phyloP scores from a whole-genome alignment of 2,797 vertebrate species.

The Remorina albescens region DNA sequence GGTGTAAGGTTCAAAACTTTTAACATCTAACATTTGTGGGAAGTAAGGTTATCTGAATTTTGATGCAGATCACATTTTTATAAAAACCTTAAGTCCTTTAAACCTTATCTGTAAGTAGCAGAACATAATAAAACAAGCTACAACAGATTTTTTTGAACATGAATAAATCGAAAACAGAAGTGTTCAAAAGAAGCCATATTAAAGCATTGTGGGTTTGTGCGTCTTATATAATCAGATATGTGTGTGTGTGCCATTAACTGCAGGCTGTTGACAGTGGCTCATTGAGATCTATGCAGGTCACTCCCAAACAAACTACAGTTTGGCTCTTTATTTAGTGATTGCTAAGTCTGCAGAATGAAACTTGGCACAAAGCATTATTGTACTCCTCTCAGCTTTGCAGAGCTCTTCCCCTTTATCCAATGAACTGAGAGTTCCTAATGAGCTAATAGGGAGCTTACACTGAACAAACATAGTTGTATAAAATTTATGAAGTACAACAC shows the following conservation, averaged over 20 bases:
- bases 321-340: slow-evolving; percentile 54
- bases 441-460: slow-evolving; percentile 53
- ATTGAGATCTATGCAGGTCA: slow-evolving; percentile 45
- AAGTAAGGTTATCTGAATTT: background rate
- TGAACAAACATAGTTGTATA: slow-evolving; percentile 50
- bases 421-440: slow-evolving; percentile 61
- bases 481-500: slow-evolving; percentile 17
- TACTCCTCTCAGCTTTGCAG: slow-evolving; percentile 40
- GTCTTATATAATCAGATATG: slow-evolving; percentile 49
- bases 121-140: background rate
- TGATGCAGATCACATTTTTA: background rate
- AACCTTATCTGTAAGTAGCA: too few relatives aligned
- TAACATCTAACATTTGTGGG: background rate
- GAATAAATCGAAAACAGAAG: background rate
- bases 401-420: slow-evolving; percentile 31
- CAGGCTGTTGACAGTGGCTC: slow-evolving; percentile 42
- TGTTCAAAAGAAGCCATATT: slow-evolving; percentile 1
- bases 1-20: background rate
- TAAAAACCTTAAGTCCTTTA: too few relatives aligned
- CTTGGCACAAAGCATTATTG: slow-evolving; percentile 67
- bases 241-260: slow-evolving; percentile 30
- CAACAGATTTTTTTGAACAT: background rate
- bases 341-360: slow-evolving; percentile 68
- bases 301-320: slow-evolving; percentile 52
- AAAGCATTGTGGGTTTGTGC: slow-evolving; percentile 1